These are phyloP conservation scores for Pocillopora damicornis DNA, from an alignment of 64 coral and sea anemone species.

Conservation along the genomic window DNA sequence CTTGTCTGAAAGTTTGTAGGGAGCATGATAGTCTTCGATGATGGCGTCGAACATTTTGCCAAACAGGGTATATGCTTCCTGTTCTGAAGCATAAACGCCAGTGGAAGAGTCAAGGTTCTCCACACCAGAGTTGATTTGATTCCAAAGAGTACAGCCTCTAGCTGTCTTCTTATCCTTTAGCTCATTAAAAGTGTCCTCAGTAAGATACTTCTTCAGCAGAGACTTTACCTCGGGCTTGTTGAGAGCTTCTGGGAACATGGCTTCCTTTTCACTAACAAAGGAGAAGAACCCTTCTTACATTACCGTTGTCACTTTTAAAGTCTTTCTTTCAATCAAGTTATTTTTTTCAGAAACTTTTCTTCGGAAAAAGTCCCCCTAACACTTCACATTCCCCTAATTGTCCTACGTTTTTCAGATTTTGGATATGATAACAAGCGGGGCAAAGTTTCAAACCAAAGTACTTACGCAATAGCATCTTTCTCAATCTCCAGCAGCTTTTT, in stretches of 20 bases:
- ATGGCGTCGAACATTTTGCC: constrained; percentile 53
- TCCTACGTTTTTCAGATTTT: too few species aligned
- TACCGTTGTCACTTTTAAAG: too few species aligned
- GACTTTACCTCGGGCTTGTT: constrained; percentile 63
- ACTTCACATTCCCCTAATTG: too few species aligned
- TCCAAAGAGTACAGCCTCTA: constrained; percentile 47
- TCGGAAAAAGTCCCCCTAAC: too few species aligned
- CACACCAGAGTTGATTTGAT: constrained; percentile 73
- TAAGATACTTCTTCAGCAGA: constrained; percentile 62
- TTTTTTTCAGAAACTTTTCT: too few species aligned
- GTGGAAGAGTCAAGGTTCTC: constrained; percentile 67
- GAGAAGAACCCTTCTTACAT: background rate
- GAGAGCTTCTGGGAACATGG: constrained; percentile 52
- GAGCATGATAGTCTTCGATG: constrained; percentile 79
- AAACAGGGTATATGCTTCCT: constrained; percentile 77
- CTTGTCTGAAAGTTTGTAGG: constrained; percentile 75
- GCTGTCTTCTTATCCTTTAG: constrained; percentile 78
- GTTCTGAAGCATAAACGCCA: constrained; percentile 77
- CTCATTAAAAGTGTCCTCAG: constrained; percentile 62
- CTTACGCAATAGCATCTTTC: background rate
- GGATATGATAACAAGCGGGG: too few species aligned
- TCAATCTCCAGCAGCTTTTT: constrained; percentile 63
- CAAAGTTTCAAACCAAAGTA: too few species aligned
- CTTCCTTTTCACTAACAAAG: constrained; percentile 26
- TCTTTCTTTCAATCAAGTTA: too few species aligned